A percentile compares a stretch with the other conserved stretches of the same genome.
phyloP scores from a whole-genome alignment of 2,797 vertebrate genomes.

The Pipistrellus pygmaeus region DNA sequence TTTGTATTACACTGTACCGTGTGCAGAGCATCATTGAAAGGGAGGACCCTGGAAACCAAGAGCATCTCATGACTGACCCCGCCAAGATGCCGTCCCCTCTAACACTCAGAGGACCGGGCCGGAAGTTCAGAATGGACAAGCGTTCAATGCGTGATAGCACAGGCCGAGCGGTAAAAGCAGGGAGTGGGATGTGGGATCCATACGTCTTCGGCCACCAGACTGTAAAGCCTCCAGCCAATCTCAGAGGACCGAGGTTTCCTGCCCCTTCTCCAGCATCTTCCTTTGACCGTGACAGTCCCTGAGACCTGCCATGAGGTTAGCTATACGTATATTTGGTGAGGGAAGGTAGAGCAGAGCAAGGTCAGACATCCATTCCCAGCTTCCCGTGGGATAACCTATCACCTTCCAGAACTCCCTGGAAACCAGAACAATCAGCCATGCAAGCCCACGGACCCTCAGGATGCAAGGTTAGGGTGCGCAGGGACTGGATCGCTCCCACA shows the following conservation, averaged over 20 bases:
- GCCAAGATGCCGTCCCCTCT: not conserved
- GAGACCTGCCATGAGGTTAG: not conserved
- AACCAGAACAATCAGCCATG: not conserved
- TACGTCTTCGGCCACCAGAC: not conserved
- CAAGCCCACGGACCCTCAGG: not conserved
- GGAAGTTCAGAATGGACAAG: not conserved
- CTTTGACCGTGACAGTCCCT: not conserved
- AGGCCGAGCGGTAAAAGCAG: not conserved
- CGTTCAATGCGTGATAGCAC: not conserved
- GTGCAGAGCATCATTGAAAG: not conserved
- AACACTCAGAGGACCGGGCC: not conserved
- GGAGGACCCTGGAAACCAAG: conserved; percentile 49
- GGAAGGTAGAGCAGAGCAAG: not conserved
- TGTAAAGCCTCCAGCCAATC: not conserved
- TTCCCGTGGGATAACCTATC: not conserved
- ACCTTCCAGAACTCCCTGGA: not conserved
- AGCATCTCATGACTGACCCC: not conserved
- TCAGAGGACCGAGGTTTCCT: not conserved
- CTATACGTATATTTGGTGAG: not conserved
- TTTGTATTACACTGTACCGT: conserved; percentile 58
- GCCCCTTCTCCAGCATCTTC: conserved; percentile 1
- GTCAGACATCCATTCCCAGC: not conserved
- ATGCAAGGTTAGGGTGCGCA: not conserved
- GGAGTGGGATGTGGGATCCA: not conserved
- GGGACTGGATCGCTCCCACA: not conserved